These are phyloP conservation scores for Albula goreensis DNA, from an alignment of 2,113 vertebrate species.

Conservation along the genomic window DNA sequence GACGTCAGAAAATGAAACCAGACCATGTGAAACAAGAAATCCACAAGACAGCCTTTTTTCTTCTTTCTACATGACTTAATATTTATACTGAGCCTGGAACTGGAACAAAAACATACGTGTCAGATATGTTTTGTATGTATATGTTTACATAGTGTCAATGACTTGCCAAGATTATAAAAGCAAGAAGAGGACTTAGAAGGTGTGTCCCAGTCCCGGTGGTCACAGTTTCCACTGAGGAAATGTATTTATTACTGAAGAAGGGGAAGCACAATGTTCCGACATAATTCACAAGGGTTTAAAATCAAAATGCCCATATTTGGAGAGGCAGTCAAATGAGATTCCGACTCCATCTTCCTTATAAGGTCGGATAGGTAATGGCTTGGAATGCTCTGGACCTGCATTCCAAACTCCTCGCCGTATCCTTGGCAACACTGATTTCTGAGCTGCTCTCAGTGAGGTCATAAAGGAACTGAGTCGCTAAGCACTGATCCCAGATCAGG, in stretches of 20 bases:
- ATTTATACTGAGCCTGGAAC: not conserved
- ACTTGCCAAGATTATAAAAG: not conserved
- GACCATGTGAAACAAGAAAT: not conserved
- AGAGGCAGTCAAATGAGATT: not conserved
- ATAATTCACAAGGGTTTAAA: not conserved
- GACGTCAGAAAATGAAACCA: not conserved
- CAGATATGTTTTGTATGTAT: not conserved
- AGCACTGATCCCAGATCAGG: slow-evolving; percentile 9
- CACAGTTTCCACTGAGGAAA: not conserved
- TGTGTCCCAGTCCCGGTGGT: not conserved
- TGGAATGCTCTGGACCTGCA: not conserved
- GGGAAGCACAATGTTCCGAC: not conserved
- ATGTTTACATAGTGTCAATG: not conserved
- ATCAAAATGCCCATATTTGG: slow-evolving; percentile 22
- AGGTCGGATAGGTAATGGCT: slow-evolving; percentile 15
- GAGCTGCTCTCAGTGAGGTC: not conserved
- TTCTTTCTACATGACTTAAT: not conserved
- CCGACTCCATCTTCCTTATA: slow-evolving; percentile 16
- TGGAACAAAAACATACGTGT: not conserved
- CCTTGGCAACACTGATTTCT: not conserved
- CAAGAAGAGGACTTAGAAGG: not conserved
- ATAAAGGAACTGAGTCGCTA: not conserved
- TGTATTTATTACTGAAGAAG: slow-evolving; percentile 14
- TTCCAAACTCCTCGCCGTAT: not conserved
- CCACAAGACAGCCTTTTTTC: not conserved